Evolutionary conservation across 2,113 vertebrate species (phyloP).

Genomic region (Dipodomys stephensi): DNA sequence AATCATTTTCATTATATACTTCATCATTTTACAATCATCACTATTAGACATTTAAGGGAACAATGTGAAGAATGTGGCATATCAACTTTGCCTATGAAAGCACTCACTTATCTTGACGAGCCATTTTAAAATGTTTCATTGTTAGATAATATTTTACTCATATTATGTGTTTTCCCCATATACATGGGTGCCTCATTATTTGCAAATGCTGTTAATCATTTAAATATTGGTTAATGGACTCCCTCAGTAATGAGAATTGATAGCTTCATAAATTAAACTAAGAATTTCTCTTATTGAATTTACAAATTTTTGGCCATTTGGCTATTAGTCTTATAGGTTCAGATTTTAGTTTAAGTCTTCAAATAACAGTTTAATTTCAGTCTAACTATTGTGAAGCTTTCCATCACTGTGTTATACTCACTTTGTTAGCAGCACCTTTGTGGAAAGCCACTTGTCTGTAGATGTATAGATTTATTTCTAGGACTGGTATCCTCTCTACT

Average conservation of each 20-base stretch:
- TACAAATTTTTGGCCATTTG: neutral
- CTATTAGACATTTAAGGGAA: neutral
- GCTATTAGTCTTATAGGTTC: neutral
- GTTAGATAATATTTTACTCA: neutral
- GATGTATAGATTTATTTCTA: neutral
- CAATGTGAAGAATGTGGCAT: neutral
- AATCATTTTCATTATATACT: conserved; percentile 9
- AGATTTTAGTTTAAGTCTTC: neutral
- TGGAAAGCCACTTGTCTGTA: neutral
- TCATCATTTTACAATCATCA: conserved; percentile 1
- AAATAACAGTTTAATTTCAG: neutral
- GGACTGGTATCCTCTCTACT: neutral
- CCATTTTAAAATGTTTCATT: neutral
- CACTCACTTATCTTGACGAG: neutral
- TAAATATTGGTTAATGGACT: neutral
- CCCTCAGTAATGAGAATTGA: neutral
- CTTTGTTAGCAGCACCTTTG: neutral
- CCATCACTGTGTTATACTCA: too few relatives aligned
- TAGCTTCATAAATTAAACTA: too few relatives aligned
- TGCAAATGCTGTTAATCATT: neutral
- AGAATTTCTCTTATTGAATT: neutral
- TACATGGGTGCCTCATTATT: neutral
- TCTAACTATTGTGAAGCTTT: neutral
- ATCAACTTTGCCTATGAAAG: neutral
- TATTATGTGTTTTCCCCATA: too few relatives aligned